Conservation (phyloP, 2,797 vertebrate species). For the Arnoldichthys spilopterus region DNA sequence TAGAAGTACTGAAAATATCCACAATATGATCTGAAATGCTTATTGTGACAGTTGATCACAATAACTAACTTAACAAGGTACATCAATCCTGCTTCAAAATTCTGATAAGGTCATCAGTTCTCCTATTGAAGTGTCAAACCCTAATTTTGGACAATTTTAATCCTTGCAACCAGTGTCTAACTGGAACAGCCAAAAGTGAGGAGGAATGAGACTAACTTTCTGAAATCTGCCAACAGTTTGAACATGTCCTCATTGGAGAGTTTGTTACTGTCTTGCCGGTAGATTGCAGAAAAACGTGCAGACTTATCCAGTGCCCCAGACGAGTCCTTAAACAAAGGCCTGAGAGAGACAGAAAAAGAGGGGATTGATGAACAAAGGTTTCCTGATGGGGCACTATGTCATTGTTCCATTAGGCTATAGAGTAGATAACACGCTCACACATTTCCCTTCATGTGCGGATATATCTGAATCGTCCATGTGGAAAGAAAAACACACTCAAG, state of each 20-base stretch:
- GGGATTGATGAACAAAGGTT: background rate
- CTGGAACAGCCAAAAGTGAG: background rate
- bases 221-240: slow-evolving; percentile 93
- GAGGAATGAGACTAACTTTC: slow-evolving; percentile 82
- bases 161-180: slow-evolving; percentile 9
- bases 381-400: slow-evolving; percentile 27
- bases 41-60: too few relatives aligned
- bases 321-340: slow-evolving; percentile 91
- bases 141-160: background rate
- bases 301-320: slow-evolving; percentile 93
- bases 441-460: slow-evolving; percentile 22
- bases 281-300: slow-evolving; percentile 91
- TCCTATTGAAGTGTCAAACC: background rate
- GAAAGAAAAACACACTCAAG: slow-evolving; percentile 32
- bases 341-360: slow-evolving; percentile 58
- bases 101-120: background rate
- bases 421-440: slow-evolving; percentile 23
- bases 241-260: slow-evolving; percentile 96
- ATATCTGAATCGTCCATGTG: slow-evolving; percentile 10
- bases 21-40: too few relatives aligned
- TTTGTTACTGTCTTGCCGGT: slow-evolving; percentile 96
- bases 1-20: too few relatives aligned
- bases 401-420: slow-evolving; percentile 27
- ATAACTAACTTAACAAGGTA: background rate
- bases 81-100: background rate